These are phyloP conservation scores for Hydrotaea diabolus DNA, from an alignment of 2,888 invertebrate species.

Conservation along the genomic window DNA sequence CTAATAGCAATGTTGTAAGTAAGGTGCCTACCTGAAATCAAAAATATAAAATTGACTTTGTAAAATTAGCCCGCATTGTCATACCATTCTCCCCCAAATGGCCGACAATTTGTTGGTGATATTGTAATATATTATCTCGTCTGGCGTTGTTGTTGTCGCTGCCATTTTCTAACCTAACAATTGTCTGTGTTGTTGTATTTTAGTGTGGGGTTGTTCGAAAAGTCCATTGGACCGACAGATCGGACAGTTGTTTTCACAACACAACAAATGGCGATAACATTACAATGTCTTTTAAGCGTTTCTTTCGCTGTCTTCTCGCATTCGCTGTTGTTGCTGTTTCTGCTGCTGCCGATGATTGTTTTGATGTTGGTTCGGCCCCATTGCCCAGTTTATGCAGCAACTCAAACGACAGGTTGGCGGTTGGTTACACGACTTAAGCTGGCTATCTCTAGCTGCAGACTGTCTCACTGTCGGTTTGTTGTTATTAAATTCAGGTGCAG, in stretches of 20 bases:
- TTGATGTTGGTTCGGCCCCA: constrained; percentile 16
- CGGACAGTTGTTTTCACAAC: constrained; percentile 64
- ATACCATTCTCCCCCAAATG: background rate
- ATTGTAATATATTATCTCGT: constrained; percentile 45
- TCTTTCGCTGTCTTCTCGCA: background rate
- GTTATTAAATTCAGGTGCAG: constrained; percentile 60
- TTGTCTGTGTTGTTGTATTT: constrained; percentile 26
- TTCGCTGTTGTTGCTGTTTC: background rate
- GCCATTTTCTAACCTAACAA: constrained; percentile 26
- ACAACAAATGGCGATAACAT: constrained; percentile 48
- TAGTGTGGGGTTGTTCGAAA: background rate
- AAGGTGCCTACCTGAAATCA: too few species aligned
- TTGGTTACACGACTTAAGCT: background rate
- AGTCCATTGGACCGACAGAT: constrained; percentile 54
- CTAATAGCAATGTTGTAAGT: too few species aligned
- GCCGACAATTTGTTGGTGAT: constrained; percentile 43
- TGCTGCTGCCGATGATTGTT: constrained; percentile 1
- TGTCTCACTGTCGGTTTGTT: background rate
- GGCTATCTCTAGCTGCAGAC: too few species aligned
- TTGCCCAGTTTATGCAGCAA: constrained; percentile 33
- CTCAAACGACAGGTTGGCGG: constrained; percentile 59
- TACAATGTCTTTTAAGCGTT: constrained; percentile 32
- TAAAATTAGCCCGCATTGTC: background rate
- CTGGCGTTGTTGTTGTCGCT: constrained; percentile 33
- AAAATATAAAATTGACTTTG: too few species aligned